phyloP scores from a whole-genome alignment of 2,888 invertebrate species.

The Alsophila aescularia region DNA sequence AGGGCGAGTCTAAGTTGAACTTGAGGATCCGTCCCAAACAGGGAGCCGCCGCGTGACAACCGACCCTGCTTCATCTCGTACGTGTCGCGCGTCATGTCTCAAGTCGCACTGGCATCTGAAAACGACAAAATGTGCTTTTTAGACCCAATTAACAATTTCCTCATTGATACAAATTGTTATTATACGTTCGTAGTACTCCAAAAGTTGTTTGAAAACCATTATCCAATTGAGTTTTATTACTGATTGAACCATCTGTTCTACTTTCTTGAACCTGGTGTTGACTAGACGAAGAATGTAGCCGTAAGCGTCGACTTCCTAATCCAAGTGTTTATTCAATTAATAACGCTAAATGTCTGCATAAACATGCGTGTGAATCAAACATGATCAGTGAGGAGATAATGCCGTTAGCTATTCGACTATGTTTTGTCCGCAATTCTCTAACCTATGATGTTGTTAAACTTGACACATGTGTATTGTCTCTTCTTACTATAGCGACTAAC shows the following conservation, averaged over 20 bases:
- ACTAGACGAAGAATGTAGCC: constrained; percentile 26
- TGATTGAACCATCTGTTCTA: constrained; percentile 53
- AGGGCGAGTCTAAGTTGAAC: constrained; percentile 80
- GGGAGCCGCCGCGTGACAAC: constrained; percentile 70
- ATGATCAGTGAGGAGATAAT: constrained; percentile 47
- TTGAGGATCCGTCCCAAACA: constrained; percentile 77
- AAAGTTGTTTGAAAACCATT: constrained; percentile 53
- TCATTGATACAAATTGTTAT: constrained; percentile 61
- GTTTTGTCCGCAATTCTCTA: neutral
- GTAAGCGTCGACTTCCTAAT: constrained; percentile 44
- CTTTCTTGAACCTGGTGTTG: constrained; percentile 35
- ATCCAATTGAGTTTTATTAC: constrained; percentile 63
- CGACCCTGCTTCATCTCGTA: constrained; percentile 78
- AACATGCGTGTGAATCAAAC: constrained; percentile 65
- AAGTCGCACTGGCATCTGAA: constrained; percentile 76
- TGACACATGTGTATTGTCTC: neutral
- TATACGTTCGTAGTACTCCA: constrained; percentile 53
- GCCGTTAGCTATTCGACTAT: constrained; percentile 15
- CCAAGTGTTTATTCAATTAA: constrained; percentile 60
- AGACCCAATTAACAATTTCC: constrained; percentile 55
- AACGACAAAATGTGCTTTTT: constrained; percentile 45
- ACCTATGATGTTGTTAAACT: too few relatives aligned
- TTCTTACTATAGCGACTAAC: too few relatives aligned
- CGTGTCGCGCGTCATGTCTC: constrained; percentile 72
- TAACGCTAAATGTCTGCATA: constrained; percentile 57